phyloP scores from a whole-genome alignment of 2,113 vertebrate genomes.

The Pseudopipra pipra region DNA sequence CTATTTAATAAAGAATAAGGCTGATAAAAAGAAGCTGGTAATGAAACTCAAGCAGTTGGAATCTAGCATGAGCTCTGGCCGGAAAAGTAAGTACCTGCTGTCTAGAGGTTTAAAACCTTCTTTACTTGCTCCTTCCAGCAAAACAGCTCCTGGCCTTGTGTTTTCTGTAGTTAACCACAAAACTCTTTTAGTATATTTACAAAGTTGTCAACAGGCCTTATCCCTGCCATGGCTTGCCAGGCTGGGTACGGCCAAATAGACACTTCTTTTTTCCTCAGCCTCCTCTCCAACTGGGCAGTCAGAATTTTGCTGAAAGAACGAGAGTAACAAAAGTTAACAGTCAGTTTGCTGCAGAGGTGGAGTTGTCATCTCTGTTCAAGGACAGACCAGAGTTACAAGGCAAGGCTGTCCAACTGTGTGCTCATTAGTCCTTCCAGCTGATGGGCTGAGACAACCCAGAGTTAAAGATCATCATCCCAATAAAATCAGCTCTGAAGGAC shows the following conservation, averaged over 20 bases:
- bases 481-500: background rate
- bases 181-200: background rate
- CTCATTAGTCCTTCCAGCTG: background rate
- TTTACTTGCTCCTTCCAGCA: background rate
- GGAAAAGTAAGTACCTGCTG: conserved; percentile 89
- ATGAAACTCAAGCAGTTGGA: conserved; percentile 87
- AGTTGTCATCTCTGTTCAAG: background rate
- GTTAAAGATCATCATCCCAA: background rate
- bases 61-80: conserved; percentile 87
- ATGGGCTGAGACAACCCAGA: background rate
- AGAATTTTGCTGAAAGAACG: rapidly evolving
- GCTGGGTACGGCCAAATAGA: background rate
- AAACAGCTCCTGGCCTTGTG: background rate
- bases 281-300: background rate
- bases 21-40: conserved; percentile 77
- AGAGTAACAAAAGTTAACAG: background rate
- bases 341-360: background rate
- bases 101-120: background rate
- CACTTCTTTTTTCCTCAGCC: background rate
- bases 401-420: background rate
- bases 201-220: background rate
- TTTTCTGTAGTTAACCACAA: background rate
- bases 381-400: background rate
- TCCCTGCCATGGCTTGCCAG: background rate
- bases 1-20: conserved; percentile 83